Percentiles rank a stretch among this genome's conserved stretches.
phyloP scores from a whole-genome alignment of 2,113 vertebrate species.

The Macroglossus sobrinus region DNA sequence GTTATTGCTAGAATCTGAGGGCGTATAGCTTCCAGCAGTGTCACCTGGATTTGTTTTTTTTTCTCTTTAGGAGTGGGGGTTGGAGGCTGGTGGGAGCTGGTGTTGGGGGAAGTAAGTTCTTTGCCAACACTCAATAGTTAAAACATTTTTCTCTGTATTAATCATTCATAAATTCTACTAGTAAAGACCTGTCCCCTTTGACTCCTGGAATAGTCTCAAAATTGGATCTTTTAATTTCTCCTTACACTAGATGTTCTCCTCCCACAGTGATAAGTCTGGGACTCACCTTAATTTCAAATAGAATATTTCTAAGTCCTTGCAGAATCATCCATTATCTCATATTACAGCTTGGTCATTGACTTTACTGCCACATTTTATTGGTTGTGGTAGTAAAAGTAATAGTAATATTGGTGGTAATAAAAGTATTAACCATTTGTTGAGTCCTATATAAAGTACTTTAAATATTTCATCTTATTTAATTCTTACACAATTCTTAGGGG shows the following conservation, averaged over 20 bases:
- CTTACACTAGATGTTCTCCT: not conserved
- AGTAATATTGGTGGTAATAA: not conserved
- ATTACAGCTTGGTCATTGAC: conserved; percentile 33
- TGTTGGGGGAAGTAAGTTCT: not conserved
- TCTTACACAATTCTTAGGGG: not conserved
- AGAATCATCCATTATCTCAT: not conserved
- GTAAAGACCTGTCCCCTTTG: not conserved
- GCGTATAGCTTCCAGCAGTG: not conserved
- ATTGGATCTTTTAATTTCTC: not conserved
- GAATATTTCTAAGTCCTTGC: not conserved
- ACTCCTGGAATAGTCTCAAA: not conserved
- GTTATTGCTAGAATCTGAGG: conserved; percentile 40
- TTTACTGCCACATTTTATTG: not conserved
- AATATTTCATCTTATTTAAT: conserved; percentile 28
- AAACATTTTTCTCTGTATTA: not conserved
- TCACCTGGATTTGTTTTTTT: conserved; percentile 52
- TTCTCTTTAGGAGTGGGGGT: not conserved
- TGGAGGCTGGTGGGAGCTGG: not conserved
- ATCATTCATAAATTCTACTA: conserved; percentile 26
- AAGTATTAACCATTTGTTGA: not conserved
- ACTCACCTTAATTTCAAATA: not conserved
- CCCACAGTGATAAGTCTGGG: not conserved
- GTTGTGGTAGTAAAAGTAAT: conserved; percentile 7
- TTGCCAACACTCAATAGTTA: not conserved
- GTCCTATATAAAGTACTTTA: not conserved